These are phyloP conservation scores for Limnephilus rhombicus DNA, from an alignment of 2,888 invertebrate species.

Conservation along the genomic window DNA sequence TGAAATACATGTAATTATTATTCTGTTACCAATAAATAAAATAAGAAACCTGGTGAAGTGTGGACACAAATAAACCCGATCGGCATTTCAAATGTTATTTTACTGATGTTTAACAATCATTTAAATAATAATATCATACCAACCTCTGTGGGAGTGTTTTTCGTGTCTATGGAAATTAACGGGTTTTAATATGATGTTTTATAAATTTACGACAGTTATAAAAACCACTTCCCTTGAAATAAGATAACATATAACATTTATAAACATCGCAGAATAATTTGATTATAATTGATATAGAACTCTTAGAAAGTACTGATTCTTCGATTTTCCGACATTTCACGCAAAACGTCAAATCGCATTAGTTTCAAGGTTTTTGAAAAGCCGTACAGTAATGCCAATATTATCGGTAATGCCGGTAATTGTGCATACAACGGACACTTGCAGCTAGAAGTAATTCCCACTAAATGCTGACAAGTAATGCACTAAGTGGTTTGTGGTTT, in stretches of 20 bases:
- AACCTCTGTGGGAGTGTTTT: no score
- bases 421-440: not conserved
- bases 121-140: no score
- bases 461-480: not conserved
- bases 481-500: not conserved
- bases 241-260: not conserved
- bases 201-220: not conserved
- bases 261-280: not conserved
- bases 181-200: not conserved
- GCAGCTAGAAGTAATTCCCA: not conserved
- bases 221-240: not conserved
- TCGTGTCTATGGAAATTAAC: no score
- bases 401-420: not conserved
- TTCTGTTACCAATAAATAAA: no score
- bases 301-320: not conserved
- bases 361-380: constrained; percentile 10
- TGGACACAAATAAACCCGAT: no score
- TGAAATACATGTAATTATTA: no score
- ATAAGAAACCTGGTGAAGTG: no score
- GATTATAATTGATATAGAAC: not conserved
- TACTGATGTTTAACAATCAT: no score
- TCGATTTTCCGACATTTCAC: not conserved
- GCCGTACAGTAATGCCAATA: not conserved
- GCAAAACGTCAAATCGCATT: not conserved
- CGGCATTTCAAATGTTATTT: no score